Conservation (phyloP, 2,797 vertebrate species). For the Phoebastria nigripes region DNA sequence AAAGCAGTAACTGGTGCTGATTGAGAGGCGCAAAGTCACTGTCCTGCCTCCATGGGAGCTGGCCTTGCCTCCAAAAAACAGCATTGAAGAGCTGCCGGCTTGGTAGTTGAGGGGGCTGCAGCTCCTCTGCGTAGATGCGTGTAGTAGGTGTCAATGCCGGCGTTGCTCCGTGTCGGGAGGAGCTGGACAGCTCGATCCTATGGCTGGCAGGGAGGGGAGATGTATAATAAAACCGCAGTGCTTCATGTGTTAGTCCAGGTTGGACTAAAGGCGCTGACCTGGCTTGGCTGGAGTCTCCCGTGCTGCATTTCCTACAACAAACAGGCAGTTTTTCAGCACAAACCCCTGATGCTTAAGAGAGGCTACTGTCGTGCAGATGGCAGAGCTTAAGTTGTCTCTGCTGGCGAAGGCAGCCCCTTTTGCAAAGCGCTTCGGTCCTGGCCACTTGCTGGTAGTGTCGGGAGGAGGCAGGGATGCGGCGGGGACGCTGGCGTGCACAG, state of each 20-base stretch:
- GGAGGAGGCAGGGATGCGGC: neutral
- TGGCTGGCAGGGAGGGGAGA: neutral
- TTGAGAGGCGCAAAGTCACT: neutral
- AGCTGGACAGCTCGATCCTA: too few relatives aligned
- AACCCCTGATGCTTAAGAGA: neutral
- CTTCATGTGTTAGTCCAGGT: too few relatives aligned
- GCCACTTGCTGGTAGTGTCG: accelerated
- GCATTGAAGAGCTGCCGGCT: neutral
- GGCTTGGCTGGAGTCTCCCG: neutral
- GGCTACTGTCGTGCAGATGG: too few relatives aligned
- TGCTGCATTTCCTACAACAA: neutral
- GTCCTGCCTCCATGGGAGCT: neutral
- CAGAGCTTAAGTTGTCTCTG: too few relatives aligned
- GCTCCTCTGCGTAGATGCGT: accelerated
- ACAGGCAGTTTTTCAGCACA: neutral
- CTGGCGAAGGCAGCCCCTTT: too few relatives aligned
- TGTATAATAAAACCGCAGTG: accelerated
- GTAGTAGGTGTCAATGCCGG: accelerated
- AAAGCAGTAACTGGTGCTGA: neutral
- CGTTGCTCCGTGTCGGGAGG: accelerated
- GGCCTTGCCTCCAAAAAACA: accelerated
- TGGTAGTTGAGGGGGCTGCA: accelerated
- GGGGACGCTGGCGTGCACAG: accelerated
- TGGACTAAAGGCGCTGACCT: neutral
- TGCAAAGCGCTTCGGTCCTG: too few relatives aligned